Evolutionary conservation across 2,113 vertebrate genomes (phyloP).

Genomic region (Amblyornis subalaris): DNA sequence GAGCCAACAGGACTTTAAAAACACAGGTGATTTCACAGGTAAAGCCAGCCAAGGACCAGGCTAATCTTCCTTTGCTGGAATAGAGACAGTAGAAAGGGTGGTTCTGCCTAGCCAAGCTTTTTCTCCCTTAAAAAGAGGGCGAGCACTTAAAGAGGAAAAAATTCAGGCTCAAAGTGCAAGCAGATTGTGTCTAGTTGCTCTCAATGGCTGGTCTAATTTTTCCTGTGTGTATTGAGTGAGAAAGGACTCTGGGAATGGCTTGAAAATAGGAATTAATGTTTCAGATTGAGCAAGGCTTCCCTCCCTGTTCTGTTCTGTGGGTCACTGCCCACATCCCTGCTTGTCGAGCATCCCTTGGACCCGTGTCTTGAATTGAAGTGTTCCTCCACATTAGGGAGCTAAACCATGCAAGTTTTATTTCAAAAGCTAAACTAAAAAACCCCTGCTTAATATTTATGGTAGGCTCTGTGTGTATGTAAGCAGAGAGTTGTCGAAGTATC

Average conservation of each 20-base stretch:
- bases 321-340: not conserved
- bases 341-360: not conserved
- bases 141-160: not conserved
- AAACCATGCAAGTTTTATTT: not conserved
- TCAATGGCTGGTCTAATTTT: not conserved
- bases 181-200: not conserved
- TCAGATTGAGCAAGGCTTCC: not conserved
- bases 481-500: slow-evolving; percentile 31
- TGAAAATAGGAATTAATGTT: not conserved
- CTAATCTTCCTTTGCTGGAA: not conserved
- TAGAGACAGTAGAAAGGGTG: not conserved
- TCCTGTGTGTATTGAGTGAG: not conserved
- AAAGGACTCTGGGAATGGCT: not conserved
- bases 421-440: not conserved
- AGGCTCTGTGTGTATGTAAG: not conserved
- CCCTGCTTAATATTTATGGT: not conserved
- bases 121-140: not conserved
- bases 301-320: fast-evolving
- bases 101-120: not conserved
- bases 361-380: not conserved
- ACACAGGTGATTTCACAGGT: not conserved
- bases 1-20: not conserved
- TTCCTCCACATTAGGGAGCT: not conserved
- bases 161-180: not conserved
- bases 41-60: not conserved